These are phyloP conservation scores for Gnathonemus echidnorhynchus DNA, from an alignment of 2,113 vertebrate genomes.

Conservation along the genomic window DNA sequence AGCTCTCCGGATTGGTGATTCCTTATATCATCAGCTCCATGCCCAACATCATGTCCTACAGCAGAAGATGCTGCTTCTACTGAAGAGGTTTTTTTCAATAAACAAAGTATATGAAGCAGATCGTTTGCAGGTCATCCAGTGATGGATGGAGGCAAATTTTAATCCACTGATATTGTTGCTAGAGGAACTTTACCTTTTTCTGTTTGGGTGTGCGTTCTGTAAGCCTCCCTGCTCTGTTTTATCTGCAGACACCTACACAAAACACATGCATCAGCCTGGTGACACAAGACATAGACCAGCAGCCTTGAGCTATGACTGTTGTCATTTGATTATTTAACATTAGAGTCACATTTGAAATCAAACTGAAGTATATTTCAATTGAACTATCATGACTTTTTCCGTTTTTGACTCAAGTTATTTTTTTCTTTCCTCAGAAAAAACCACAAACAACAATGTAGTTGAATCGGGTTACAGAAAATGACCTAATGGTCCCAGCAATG, in stretches of 20 bases:
- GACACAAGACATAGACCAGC: conserved; percentile 84
- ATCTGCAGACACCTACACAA: conserved; percentile 82
- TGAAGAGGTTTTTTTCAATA: not conserved
- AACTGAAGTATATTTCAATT: not conserved
- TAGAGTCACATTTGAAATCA: not conserved
- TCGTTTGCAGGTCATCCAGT: not conserved
- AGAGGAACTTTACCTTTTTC: not conserved
- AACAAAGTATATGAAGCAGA: not conserved
- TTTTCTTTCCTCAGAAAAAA: conserved; percentile 69
- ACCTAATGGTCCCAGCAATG: conserved; percentile 64
- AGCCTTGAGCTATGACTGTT: conserved; percentile 73
- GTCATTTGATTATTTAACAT: not conserved
- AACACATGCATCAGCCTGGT: conserved; percentile 82
- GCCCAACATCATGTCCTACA: conserved; percentile 80
- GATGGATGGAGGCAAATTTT: not conserved
- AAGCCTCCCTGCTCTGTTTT: conserved; percentile 38
- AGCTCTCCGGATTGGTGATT: conserved; percentile 88
- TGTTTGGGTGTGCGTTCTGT: not conserved
- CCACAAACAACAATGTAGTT: conserved; percentile 84
- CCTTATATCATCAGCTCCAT: conserved; percentile 89
- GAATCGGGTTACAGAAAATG: conserved; percentile 90
- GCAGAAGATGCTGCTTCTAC: not conserved
- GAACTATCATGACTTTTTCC: not conserved
- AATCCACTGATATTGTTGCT: not conserved
- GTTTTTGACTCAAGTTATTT: conserved; percentile 24